Evolutionary conservation across 2,113 vertebrate species (phyloP).

Genomic region (Collichthys lucidus): DNA sequence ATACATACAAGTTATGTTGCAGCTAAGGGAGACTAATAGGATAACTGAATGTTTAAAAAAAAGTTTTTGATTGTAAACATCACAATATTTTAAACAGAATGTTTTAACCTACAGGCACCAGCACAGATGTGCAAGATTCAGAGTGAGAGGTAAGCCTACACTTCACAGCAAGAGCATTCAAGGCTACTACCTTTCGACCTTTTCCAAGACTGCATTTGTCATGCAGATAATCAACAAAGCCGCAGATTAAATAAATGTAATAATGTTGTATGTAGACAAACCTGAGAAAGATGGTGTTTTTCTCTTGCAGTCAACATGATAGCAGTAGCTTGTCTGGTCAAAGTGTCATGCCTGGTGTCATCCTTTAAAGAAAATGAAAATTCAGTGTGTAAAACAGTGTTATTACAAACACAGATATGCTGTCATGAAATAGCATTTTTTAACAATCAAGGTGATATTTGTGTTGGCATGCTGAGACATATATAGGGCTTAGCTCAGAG

Average conservation of each 20-base stretch:
- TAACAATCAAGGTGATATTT: background rate
- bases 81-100: slow-evolving; percentile 8
- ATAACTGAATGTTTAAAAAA: too few relatives aligned
- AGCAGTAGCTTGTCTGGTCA: slow-evolving; percentile 31
- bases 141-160: background rate
- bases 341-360: background rate
- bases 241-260: background rate
- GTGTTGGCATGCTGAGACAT: background rate
- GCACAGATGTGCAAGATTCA: too few relatives aligned
- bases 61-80: background rate
- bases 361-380: slow-evolving; percentile 1
- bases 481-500: background rate
- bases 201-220: background rate
- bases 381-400: background rate
- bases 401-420: background rate
- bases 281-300: slow-evolving; percentile 22
- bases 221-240: slow-evolving; percentile 25
- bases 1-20: too few relatives aligned
- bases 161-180: slow-evolving; percentile 1
- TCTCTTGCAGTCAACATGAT: slow-evolving; percentile 31
- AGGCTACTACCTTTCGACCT: slow-evolving; percentile 2
- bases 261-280: background rate
- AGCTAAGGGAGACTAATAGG: too few relatives aligned
- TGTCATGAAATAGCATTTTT: background rate
- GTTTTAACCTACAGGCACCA: too few relatives aligned